Conservation (phyloP, 2,888 invertebrate genomes). For the Leucania comma region DNA sequence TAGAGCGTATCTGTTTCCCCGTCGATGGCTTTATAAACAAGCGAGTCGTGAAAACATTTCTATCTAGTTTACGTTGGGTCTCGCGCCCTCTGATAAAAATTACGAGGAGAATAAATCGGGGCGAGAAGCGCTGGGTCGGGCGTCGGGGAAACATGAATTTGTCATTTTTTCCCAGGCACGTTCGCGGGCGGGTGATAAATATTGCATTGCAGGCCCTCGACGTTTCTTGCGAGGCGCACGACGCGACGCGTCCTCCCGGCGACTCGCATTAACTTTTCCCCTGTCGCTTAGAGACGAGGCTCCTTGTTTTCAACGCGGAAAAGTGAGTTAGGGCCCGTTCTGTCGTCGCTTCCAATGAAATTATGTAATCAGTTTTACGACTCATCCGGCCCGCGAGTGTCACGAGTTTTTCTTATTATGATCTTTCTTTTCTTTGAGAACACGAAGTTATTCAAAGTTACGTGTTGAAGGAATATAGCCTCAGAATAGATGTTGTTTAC, state of each 20-base stretch:
- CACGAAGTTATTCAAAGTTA: slow-evolving; percentile 48
- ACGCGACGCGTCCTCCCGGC: slow-evolving; percentile 65
- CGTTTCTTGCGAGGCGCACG: slow-evolving; percentile 76
- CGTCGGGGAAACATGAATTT: slow-evolving; percentile 87
- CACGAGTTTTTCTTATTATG: slow-evolving; percentile 76
- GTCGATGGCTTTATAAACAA: slow-evolving; percentile 89
- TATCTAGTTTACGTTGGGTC: slow-evolving; percentile 85
- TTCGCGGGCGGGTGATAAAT: slow-evolving; percentile 89
- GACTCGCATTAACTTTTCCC: slow-evolving; percentile 82
- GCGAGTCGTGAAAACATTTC: slow-evolving; percentile 88
- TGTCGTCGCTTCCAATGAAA: slow-evolving; percentile 86
- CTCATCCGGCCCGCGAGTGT: slow-evolving; percentile 80
- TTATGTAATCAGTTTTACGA: slow-evolving; percentile 88
- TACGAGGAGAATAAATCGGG: slow-evolving; percentile 87
- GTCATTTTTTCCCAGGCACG: slow-evolving; percentile 90
- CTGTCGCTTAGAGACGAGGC: slow-evolving; percentile 77
- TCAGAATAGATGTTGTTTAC: slow-evolving; percentile 26
- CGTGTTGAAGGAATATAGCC: slow-evolving; percentile 32
- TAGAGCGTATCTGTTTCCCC: slow-evolving; percentile 87
- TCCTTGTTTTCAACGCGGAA: slow-evolving; percentile 84
- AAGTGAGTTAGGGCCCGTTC: slow-evolving; percentile 83
- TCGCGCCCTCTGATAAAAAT: slow-evolving; percentile 88
- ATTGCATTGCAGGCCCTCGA: slow-evolving; percentile 87
- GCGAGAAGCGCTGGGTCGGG: slow-evolving; percentile 71
- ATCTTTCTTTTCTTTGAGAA: slow-evolving; percentile 61